Percentiles rank a stretch among this genome's conserved stretches.
These are phyloP conservation scores for Drosophila pectinifera DNA, from an alignment of 1,140 invertebrate species.

Conservation along the genomic window DNA sequence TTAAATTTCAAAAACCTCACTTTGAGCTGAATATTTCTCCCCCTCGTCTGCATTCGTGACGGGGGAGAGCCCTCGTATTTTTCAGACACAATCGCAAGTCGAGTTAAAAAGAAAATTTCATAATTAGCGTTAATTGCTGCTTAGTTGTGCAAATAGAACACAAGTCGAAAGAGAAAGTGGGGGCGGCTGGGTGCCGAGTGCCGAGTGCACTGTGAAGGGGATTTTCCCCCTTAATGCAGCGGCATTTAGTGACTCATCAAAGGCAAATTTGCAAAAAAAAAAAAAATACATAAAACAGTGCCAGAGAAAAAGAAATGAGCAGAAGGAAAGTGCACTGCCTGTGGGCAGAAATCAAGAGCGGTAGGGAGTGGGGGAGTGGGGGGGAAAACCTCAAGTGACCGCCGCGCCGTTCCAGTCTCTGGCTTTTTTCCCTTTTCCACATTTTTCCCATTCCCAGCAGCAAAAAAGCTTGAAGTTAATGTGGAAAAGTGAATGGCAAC, in stretches of 20 bases:
- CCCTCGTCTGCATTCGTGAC: not conserved
- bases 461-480: conserved; percentile 36
- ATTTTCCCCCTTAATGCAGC: conserved; percentile 8
- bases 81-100: conserved; percentile 27
- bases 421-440: conserved; percentile 15
- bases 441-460: conserved; percentile 12
- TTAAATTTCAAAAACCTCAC: not conserved
- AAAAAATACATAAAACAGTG: conserved; percentile 2
- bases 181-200: not conserved
- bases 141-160: conserved; percentile 62
- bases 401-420: conserved; percentile 29
- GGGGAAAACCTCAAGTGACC: conserved; percentile 54
- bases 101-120: conserved; percentile 51
- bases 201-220: conserved; percentile 19
- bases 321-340: conserved; percentile 42
- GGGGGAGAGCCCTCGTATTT: not conserved
- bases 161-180: conserved; percentile 39
- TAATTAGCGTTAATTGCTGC: conserved; percentile 64
- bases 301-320: conserved; percentile 32
- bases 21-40: not conserved
- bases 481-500: conserved; percentile 63
- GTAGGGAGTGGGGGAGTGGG: conserved; percentile 8
- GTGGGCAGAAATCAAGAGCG: conserved; percentile 10
- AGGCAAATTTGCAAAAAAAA: conserved; percentile 40
- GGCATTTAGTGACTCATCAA: conserved; percentile 55